Base-by-base conservation (phyloP, 2,797 vertebrate genomes). In the Babyrousa celebensis region DNA sequence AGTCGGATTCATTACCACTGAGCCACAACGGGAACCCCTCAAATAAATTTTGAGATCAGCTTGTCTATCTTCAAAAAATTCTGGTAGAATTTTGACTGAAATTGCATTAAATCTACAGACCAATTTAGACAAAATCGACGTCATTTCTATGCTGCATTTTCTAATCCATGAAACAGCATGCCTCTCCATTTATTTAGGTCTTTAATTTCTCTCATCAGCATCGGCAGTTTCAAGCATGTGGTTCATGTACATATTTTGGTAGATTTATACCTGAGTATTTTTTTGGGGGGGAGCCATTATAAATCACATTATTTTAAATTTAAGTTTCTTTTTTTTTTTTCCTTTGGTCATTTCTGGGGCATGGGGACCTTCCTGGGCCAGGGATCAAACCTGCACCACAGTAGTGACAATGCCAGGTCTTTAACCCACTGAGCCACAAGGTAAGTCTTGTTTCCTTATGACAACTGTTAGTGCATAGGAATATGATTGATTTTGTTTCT, bases 241-340 rank as follows among this genome's bases (percentile, higher is more conserved):
- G 14, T 43, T 85, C 27, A 62, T 40, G 36, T 54, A 21, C 29
- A 52, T 29, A 27, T 70, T 94, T 79, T 70, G 21, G 54, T 63
- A 75, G 23, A 68, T 21, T 70, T 85, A 70, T 60, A 89, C 3
- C 32, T 48, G 56, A 60, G 9, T 79, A 72, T 63, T 54, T 93
- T 67, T 86, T 89, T 65, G 3, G 27, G 12, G 25, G 10, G 12
- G 16, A 86, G 36, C 60, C 74, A 93, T 60, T 85, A 65, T 72
- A 85, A 79, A 71, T 78, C 29, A 17, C 71, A 78, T 79, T 84
- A 75, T 77, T 93, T 85, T 60, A 93, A 83, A 82, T 48, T 77
- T 58, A 88, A 77, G 25, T 84, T 85, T 89, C 67, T 40, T 78
- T 56, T 43, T 48, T 43, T 43, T 48, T 48, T 48, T 48, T 48